Percentiles rank a stretch among this genome's conserved stretches.
Evolutionary conservation across 1,140 invertebrate genomes (phyloP).

Genomic region (Musca domestica): DNA sequence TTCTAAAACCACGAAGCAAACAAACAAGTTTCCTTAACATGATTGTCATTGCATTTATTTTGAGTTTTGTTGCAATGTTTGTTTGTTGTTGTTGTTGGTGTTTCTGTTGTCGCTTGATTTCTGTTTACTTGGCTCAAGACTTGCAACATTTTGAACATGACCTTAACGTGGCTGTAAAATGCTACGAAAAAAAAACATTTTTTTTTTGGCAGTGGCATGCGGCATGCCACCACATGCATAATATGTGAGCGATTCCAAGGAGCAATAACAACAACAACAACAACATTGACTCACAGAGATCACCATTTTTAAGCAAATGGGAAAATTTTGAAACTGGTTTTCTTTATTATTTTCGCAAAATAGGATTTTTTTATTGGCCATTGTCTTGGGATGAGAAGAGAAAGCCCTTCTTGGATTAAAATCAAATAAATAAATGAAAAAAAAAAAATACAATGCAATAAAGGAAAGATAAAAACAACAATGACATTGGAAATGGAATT

Average conservation of each 20-base stretch:
- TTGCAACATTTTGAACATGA: slow-evolving; percentile 16
- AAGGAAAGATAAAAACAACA: neutral
- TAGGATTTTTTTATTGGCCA: no score
- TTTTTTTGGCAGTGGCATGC: no score
- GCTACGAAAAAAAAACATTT: no score
- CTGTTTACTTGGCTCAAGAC: neutral
- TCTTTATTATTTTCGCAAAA: neutral
- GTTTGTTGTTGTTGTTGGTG: neutral
- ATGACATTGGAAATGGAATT: neutral
- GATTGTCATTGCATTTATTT: neutral
- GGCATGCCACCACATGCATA: no score
- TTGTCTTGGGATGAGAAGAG: neutral
- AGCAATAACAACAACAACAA: no score
- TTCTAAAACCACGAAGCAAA: neutral
- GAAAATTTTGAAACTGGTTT: slow-evolving; percentile 46
- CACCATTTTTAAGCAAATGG: slow-evolving; percentile 29
- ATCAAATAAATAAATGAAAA: neutral
- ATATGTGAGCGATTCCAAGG: no score
- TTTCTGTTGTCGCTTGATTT: neutral
- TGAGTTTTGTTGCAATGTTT: neutral
- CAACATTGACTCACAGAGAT: no score
- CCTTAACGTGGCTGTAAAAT: slow-evolving; percentile 4
- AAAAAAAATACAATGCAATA: slow-evolving; percentile 3
- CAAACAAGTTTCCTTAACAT: neutral
- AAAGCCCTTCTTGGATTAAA: slow-evolving; percentile 10